Base-by-base conservation (phyloP, 2,888 invertebrate genomes). In the Matsumyia berberina region DNA sequence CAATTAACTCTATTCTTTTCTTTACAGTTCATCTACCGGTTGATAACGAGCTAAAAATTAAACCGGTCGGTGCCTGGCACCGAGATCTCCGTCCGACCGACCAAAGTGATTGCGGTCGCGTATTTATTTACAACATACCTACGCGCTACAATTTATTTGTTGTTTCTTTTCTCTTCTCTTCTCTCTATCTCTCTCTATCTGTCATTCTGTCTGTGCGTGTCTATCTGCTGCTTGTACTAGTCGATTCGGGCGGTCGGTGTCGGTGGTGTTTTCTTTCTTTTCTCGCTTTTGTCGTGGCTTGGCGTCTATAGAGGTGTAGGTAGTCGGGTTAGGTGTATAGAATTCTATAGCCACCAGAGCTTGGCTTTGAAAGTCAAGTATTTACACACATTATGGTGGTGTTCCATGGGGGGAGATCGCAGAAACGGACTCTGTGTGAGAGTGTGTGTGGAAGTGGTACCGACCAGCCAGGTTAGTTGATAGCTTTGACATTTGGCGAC, bases 21-120 rank as follows among this genome's bases (percentile, higher is more conserved):
- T 80, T 80, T 80, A 76, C 80, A 81, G 87, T 87, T 87, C 87
- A 87, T 87, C 87, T 87, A 87, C 87, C 87, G 87, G 87, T 87
- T 87, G 87, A 87, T 87, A 87, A 87, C 87, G 83, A 87, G 87
- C 76, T 87, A 87, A 87, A 86, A 87, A 87, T 87, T 87, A 87
- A 87, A 87, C 87, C 87, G 87, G 87, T 87, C 87, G 87, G 87
- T 87, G 86, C 87, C 87, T 86, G 87, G 87, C 79, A 87, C 87
- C 80, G 81, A 86, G 86, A 87, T 87, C 87, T 85, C 87, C 87
- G 55, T 80, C 58, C 80, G 66, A 85, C 64, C 85, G 80, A 80
- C 74, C 80, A 80, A 85, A 85, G 85, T 85, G 80, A 85, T 85
- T 85, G 85, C 80, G 80, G 80, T 80, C 85, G 80, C 78, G 86